phyloP scores from a whole-genome alignment of 2,888 invertebrate species.

The Rhogogaster chlorosoma region DNA sequence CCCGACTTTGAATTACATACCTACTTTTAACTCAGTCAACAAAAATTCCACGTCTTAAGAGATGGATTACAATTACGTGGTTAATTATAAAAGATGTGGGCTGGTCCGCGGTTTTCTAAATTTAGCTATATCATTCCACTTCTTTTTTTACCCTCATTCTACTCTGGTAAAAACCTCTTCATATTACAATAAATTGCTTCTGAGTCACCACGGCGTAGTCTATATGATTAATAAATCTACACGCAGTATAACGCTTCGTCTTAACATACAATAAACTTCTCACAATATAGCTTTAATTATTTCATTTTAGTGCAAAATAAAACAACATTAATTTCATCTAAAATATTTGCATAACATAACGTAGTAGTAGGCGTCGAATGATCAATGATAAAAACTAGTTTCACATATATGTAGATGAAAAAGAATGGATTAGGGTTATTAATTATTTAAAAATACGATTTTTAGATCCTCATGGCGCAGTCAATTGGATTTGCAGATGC shows the following conservation, averaged over 20 bases:
- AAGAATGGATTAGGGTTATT: not conserved
- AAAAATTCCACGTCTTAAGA: not conserved
- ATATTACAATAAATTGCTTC: not conserved
- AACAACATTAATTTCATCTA: not conserved
- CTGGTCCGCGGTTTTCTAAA: not conserved
- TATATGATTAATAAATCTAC: not conserved
- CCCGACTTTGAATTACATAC: not conserved
- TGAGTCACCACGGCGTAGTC: constrained; percentile 7
- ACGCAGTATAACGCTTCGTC: not conserved
- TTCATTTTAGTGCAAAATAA: too few relatives aligned
- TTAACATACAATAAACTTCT: not conserved
- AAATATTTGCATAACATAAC: not conserved
- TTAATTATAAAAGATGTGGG: constrained; percentile 29
- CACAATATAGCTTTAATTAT: not conserved
- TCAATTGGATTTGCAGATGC: constrained; percentile 61
- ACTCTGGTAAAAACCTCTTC: not conserved
- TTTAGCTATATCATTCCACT: not conserved
- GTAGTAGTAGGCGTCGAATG: not conserved
- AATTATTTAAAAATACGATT: constrained; percentile 32
- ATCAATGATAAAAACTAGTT: not conserved
- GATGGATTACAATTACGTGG: constrained; percentile 1
- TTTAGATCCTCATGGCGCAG: constrained; percentile 67
- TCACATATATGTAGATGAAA: not conserved
- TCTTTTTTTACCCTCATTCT: not conserved
- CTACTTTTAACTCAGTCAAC: not conserved